Conservation (phyloP, 2,797 vertebrate genomes). For the Holocentrus rufus region DNA sequence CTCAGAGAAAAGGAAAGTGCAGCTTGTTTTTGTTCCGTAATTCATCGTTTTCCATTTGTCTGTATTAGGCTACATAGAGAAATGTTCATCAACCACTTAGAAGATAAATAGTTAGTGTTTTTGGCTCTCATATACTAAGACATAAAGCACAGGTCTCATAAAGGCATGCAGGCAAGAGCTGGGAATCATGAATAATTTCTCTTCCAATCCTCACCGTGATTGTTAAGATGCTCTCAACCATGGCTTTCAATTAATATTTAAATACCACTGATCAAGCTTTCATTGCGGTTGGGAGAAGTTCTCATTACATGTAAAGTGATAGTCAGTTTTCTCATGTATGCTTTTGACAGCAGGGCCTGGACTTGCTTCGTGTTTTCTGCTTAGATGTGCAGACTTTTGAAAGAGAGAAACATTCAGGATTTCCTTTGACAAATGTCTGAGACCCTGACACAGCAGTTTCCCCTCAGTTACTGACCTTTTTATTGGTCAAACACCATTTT, state of each 20-base stretch:
- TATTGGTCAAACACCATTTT: not conserved
- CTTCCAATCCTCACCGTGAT: constrained; percentile 46
- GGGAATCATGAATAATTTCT: constrained; percentile 58
- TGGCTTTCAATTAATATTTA: constrained; percentile 67
- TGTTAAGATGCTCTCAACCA: constrained; percentile 51
- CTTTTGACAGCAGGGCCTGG: constrained; percentile 21
- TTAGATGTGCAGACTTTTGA: constrained; percentile 55
- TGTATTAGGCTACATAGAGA: constrained; percentile 3
- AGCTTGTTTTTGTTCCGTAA: constrained; percentile 59
- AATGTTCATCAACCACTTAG: constrained; percentile 1
- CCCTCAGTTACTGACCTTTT: not conserved
- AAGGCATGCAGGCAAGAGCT: constrained; percentile 14
- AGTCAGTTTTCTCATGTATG: constrained; percentile 27
- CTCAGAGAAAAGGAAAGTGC: constrained; percentile 33
- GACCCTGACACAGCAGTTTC: constrained; percentile 42
- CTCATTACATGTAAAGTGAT: constrained; percentile 48
- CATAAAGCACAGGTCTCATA: not conserved
- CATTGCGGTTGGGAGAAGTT: constrained; percentile 26
- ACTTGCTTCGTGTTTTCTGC: constrained; percentile 45
- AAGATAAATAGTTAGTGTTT: not conserved
- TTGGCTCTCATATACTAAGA: constrained; percentile 9
- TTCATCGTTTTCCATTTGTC: constrained; percentile 55
- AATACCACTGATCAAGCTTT: constrained; percentile 58
- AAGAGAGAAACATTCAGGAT: constrained; percentile 43
- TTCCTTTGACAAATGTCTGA: constrained; percentile 57